These are phyloP conservation scores for Dicycla oo DNA, from an alignment of 2,888 invertebrate species.

Conservation along the genomic window DNA sequence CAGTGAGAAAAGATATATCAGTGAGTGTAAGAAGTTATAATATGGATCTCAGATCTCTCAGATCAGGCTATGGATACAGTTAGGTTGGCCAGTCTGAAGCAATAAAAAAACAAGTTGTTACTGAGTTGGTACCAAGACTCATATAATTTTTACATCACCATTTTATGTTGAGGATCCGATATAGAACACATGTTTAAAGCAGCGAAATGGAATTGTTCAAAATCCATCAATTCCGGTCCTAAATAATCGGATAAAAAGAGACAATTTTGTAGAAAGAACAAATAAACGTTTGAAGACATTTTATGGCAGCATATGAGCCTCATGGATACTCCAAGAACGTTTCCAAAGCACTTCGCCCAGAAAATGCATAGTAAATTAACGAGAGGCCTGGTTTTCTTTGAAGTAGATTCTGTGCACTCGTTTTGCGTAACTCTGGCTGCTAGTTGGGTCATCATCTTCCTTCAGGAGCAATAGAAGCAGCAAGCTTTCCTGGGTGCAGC, in stretches of 20 bases:
- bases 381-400: slow-evolving; percentile 68
- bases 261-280: slow-evolving; percentile 76
- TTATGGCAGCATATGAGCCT: slow-evolving; percentile 75
- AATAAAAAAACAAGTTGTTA: not conserved
- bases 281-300: slow-evolving; percentile 78
- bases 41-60: not conserved
- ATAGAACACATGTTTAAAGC: slow-evolving; percentile 20
- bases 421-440: slow-evolving; percentile 24
- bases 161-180: slow-evolving; percentile 12
- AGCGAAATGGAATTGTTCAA: slow-evolving; percentile 5
- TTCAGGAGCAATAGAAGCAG: slow-evolving; percentile 80
- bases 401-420: slow-evolving; percentile 6
- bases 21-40: not conserved
- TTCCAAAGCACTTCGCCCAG: slow-evolving; percentile 75
- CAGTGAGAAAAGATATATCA: slow-evolving; percentile 13
- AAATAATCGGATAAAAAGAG: slow-evolving; percentile 73
- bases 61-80: not conserved
- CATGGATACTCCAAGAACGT: slow-evolving; percentile 72
- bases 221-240: slow-evolving; percentile 60
- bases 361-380: slow-evolving; percentile 72
- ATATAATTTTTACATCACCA: slow-evolving; percentile 18
- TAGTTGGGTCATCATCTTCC: slow-evolving; percentile 30
- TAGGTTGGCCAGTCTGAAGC: not conserved
- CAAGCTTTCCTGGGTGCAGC: slow-evolving; percentile 82
- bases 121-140: not conserved